Evolutionary conservation across 2,113 vertebrate genomes (phyloP).

Genomic region (Otis tarda): DNA sequence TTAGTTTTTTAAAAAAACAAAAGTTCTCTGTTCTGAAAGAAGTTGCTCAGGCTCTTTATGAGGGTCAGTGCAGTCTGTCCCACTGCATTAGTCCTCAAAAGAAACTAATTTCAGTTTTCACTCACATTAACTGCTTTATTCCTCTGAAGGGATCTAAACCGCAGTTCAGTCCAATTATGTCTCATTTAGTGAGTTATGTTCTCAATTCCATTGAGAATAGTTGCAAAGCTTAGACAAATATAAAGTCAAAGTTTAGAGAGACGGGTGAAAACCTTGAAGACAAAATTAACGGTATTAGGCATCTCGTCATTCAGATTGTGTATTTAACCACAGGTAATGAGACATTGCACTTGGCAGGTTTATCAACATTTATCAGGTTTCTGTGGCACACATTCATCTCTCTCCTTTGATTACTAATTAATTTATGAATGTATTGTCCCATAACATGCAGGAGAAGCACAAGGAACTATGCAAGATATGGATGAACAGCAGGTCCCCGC

Average conservation of each 20-base stretch:
- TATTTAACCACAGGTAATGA: background rate
- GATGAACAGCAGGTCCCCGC: background rate
- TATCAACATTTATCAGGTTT: background rate
- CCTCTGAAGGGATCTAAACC: constrained; percentile 45
- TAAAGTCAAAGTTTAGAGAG: background rate
- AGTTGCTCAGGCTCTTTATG: background rate
- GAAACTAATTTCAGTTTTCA: constrained; percentile 52
- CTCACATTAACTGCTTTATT: constrained; percentile 53
- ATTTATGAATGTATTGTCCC: background rate
- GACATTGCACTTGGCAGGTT: background rate
- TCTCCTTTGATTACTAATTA: background rate
- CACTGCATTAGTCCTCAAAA: constrained; percentile 36
- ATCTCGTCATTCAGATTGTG: background rate
- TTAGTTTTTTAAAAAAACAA: background rate
- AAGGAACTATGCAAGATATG: background rate
- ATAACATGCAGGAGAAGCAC: background rate
- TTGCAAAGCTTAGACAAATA: constrained; percentile 19
- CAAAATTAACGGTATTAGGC: background rate
- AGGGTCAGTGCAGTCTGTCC: constrained; percentile 49
- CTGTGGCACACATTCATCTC: background rate
- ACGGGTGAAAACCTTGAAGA: background rate
- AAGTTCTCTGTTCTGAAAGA: background rate
- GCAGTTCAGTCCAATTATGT: constrained; percentile 40
- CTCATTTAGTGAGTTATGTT: constrained; percentile 25
- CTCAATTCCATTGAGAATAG: constrained; percentile 2